Evolutionary conservation across 1,140 invertebrate genomes (phyloP).

Genomic region (Pseudoatta argentina): DNA sequence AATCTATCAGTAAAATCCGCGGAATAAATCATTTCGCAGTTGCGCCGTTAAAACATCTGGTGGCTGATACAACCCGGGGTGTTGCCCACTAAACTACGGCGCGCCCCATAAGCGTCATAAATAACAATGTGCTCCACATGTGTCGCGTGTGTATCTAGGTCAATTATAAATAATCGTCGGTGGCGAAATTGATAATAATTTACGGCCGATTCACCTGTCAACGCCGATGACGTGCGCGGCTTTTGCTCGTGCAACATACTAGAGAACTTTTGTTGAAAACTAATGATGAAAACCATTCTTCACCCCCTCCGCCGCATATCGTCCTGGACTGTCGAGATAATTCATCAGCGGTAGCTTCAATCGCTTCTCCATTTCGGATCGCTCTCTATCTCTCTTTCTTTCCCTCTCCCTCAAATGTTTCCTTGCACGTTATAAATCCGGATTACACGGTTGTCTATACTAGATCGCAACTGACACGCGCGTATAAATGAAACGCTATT

Average conservation of each 20-base stretch:
- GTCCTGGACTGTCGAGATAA: constrained; percentile 45
- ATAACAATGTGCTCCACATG: constrained; percentile 54
- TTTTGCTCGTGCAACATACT: constrained; percentile 25
- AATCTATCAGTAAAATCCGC: not conserved
- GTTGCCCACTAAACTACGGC: constrained; percentile 16
- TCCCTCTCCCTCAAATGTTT: not conserved
- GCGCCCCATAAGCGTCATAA: constrained; percentile 42
- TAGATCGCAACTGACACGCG: constrained; percentile 15
- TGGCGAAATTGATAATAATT: constrained; percentile 60
- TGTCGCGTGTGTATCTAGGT: constrained; percentile 53
- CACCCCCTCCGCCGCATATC: not conserved
- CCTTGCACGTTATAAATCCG: constrained; percentile 33
- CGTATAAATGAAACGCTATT: constrained; percentile 33
- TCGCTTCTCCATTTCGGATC: constrained; percentile 17
- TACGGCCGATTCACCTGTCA: constrained; percentile 58
- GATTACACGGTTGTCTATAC: constrained; percentile 31
- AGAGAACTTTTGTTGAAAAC: constrained; percentile 49
- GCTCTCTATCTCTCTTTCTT: not conserved
- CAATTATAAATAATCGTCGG: constrained; percentile 63
- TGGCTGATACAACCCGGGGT: not conserved
- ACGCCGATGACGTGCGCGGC: constrained; percentile 45
- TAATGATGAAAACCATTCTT: constrained; percentile 31
- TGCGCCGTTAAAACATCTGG: constrained; percentile 34
- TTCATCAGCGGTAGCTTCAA: constrained; percentile 47
- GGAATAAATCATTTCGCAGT: constrained; percentile 28